Evolutionary conservation across 2,113 vertebrate species (phyloP).

Genomic region (Ardeotis arabs): DNA sequence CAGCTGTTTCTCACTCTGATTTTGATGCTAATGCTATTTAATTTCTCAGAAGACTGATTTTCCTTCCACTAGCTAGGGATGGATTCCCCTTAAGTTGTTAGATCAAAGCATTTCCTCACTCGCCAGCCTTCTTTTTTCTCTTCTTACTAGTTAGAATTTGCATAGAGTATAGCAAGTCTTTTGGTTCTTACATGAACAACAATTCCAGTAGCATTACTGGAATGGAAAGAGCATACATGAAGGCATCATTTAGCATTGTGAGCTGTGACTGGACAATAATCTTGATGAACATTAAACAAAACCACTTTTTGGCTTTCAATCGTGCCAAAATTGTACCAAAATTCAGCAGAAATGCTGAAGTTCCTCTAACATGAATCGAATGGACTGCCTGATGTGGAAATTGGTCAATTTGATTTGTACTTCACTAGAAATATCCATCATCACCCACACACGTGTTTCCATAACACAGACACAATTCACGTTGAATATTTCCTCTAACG

Average conservation of each 20-base stretch:
- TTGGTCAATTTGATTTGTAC: not conserved
- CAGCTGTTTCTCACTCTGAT: not conserved
- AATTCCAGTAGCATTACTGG: not conserved
- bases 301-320: not conserved
- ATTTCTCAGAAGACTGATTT: not conserved
- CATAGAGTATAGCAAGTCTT: not conserved
- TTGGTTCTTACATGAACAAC: not conserved
- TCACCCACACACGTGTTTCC: not conserved
- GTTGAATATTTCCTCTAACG: not conserved
- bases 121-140: not conserved
- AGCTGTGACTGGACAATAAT: not conserved
- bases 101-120: not conserved
- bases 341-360: not conserved
- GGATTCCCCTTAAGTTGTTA: not conserved
- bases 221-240: not conserved
- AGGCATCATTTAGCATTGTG: not conserved
- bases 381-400: not conserved
- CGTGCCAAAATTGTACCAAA: no score
- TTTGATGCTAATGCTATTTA: not conserved
- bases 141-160: not conserved
- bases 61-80: not conserved
- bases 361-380: not conserved
- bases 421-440: not conserved
- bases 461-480: not conserved
- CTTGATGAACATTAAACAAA: not conserved